Evolutionary conservation across 2,888 invertebrate species (phyloP), one percentile per base, ranked within the genome.

Genomic region (Drosophila leonis): DNA sequence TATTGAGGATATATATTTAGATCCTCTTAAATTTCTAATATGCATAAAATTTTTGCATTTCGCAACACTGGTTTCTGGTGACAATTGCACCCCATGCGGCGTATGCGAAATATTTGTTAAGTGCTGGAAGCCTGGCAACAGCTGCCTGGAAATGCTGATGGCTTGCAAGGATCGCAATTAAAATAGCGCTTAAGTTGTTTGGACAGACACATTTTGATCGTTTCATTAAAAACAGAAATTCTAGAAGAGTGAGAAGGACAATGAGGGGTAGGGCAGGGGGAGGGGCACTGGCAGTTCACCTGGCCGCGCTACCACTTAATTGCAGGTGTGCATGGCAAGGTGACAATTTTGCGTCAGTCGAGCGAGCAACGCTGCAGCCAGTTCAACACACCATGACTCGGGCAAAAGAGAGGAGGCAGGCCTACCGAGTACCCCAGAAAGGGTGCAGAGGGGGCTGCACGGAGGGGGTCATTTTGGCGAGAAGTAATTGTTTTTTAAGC

Each of bases 281-380:
- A 52, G 60, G 27, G 63, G 46, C n/a, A 20, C 7, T 15, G 27
- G 46, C 44, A 57, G 39, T 61, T 66, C 60, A 55, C 42, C 54
- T 63, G 24, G 33, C 42, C 51, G 49, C 56, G 55, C 69, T 76
- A 71, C 65, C 82, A 80, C 54, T 73, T 81, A 86, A 86, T 86
- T 86, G 83, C 85, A 86, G 88, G 85, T 86, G 88, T 88, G 75
- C 85, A 88, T 86, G 67, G 85, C 79, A 83, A 86, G 84, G 87
- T 88, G 87, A 88, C 87, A 88, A 90, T 90, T 90, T 89, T 70
- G 90, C 88, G 88, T 82, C 89, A 89, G 76, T 84, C 88, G 84
- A 86, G 88, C 90, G 83, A 78, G 62, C 76, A 65, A 29, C 46
- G 41, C 59, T 41, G 33, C 54, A 62, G 31, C 42, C 52, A 68